Evolutionary conservation across 2,113 vertebrate species (phyloP).

Genomic region (Limanda limanda): DNA sequence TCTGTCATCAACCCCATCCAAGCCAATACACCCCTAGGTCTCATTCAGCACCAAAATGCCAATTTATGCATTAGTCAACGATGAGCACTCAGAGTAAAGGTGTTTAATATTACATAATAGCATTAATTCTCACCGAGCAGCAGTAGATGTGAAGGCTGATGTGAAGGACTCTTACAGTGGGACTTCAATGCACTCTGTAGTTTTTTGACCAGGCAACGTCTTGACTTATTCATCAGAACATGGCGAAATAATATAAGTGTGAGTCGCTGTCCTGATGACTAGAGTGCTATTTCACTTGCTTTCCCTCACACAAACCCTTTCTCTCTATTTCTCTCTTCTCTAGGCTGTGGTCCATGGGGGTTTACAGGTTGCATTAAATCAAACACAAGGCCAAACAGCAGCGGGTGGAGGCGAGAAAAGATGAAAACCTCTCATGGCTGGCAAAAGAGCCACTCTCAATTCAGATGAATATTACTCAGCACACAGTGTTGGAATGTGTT

Average conservation of each 20-base stretch:
- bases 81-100: slow-evolving; percentile 44
- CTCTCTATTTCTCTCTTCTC: not conserved
- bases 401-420: slow-evolving; percentile 11
- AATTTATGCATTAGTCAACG: slow-evolving; percentile 55
- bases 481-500: not conserved
- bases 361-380: slow-evolving; percentile 46
- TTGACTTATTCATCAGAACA: slow-evolving; percentile 55
- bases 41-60: slow-evolving; percentile 46
- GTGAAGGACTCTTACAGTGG: slow-evolving; percentile 12
- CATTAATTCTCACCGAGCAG: slow-evolving; percentile 27
- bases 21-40: slow-evolving; percentile 55
- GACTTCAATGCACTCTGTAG: slow-evolving; percentile 13
- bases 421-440: slow-evolving; percentile 23
- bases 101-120: slow-evolving; percentile 59
- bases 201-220: slow-evolving; percentile 25
- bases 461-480: slow-evolving; percentile 18
- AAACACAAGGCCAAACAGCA: slow-evolving; percentile 34
- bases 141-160: slow-evolving; percentile 2
- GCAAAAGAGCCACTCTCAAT: slow-evolving; percentile 4
- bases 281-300: slow-evolving; percentile 5
- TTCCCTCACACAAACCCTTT: not conserved
- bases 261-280: slow-evolving; percentile 19
- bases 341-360: not conserved
- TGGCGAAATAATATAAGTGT: slow-evolving; percentile 30
- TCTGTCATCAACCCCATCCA: slow-evolving; percentile 53